Evolutionary conservation across 2,797 vertebrate genomes (phyloP), one percentile per base, ranked within the genome.

Genomic region (Sphenopsis melanotis): DNA sequence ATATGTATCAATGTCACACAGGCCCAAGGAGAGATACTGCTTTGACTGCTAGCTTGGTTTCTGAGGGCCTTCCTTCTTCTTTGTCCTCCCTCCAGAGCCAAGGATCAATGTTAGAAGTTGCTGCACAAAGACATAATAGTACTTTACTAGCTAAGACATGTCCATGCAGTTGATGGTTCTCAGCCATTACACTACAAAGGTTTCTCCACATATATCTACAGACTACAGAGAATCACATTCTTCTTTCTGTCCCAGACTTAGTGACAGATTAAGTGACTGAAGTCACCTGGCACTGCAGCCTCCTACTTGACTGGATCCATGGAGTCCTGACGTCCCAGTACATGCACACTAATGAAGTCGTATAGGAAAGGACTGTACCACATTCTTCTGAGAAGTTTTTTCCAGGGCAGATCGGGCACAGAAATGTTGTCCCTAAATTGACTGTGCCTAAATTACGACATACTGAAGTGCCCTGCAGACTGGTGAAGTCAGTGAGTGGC

Each of bases 1-100:
- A 83, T 84, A 68, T 71, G 87, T 90, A 50, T 75, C 74, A 95
- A 87, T 94, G 87, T 88, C 95, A 96, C 87, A 61, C 39, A 44
- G 90, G 46, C 55, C 82, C 81, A 34, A n/a, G 80, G 34, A 95
- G 72, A 94, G 66, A 85, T 64, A n/a, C 68, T 86, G 88, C 78
- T 93, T 47, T 87, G 56, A 39, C 85, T 83, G 71, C 42, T 74
- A 71, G 68, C 78, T 90, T 30, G 8, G 37, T 29, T 90, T 50
- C 81, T 27, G 1, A 53, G 41, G 23, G 71, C 5, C 12, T 80
- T 79, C 42, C 74, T 85, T 83, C 84, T 93, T 74, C 55, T 85
- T 64, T 77, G 23, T 53, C 68, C 57, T 90, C 72, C 47, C 52
- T 75, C 32, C 53, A 29, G 37, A 94, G 77, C 26, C 76, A 90